phyloP scores from a whole-genome alignment of 2,888 invertebrate species.

The Neuroscelio doddi region DNA sequence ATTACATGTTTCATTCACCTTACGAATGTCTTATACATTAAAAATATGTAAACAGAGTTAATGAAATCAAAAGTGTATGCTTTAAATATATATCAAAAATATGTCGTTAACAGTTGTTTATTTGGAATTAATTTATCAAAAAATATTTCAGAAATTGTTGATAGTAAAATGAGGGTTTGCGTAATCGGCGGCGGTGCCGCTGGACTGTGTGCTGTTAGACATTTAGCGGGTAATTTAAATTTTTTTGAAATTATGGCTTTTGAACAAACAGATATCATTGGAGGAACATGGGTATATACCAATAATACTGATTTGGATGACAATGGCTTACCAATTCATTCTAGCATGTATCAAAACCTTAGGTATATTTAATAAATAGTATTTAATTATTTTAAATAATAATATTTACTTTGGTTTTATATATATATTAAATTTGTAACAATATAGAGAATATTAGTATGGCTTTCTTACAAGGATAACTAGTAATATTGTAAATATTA shows the following conservation, averaged over 20 bases:
- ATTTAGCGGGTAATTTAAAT: slow-evolving; percentile 74
- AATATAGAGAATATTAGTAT: no score
- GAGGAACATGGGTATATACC: slow-evolving; percentile 88
- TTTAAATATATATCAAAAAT: not conserved
- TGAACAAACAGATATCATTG: slow-evolving; percentile 80
- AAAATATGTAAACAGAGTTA: no score
- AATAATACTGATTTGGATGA: slow-evolving; percentile 78
- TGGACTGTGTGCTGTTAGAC: slow-evolving; percentile 79
- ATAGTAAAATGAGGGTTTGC: slow-evolving; percentile 70
- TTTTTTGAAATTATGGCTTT: slow-evolving; percentile 76
- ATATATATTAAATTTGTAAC: no score
- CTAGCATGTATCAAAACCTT: slow-evolving; percentile 86
- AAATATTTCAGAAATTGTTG: slow-evolving; percentile 13
- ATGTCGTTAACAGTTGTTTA: no score
- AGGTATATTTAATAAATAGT: slow-evolving; percentile 73
- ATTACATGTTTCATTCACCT: no score
- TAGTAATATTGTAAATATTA: not conserved
- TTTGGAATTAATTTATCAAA: no score
- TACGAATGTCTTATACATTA: no score
- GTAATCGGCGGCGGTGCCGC: slow-evolving; percentile 86
- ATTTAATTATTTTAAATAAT: no score
- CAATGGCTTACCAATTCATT: slow-evolving; percentile 80
- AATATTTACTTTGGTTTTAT: no score
- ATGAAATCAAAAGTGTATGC: no score
- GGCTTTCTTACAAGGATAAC: no score